Base-by-base conservation (phyloP, 1,140 invertebrate genomes). In the Leptopilina clavipes region DNA sequence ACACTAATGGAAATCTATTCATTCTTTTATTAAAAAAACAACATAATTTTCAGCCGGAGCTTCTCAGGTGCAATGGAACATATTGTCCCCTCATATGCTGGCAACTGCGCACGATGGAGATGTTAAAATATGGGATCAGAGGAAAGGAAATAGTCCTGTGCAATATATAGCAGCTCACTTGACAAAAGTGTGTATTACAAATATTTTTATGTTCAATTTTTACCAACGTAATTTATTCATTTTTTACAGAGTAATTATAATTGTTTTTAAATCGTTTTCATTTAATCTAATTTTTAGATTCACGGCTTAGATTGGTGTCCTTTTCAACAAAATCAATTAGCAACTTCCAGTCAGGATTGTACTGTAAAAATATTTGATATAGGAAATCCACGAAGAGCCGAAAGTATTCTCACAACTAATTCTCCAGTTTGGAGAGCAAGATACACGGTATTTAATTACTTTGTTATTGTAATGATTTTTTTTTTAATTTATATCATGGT, bases 81-180 rank as follows among this genome's bases (percentile, higher is more conserved):
- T 95, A 84, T 92, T 97, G 40, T 95, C 94, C 9, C 92, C 94
- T 12, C 92, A 98, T 88, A 91, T 96, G 70, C 91, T 99, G 79
- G 97, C 98, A 1, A 98, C 97, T 56, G 96, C 97, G 70, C 97
- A 99, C 89, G 97, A 98, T 87, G 97, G 97, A 14, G 97, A 99
- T 90, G 93, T 98, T 9, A 95, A 97, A 89, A 94, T 99, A 79
- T 99, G 97, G 97, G 98, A 99, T 89, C 94, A 96, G 82, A 92
- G 98, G 80, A 98, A 98, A 92, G 93, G 94, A 70, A 95, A 94
- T 65, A 93, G 94, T 75, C 97, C 97, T 2, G 92, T 97, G 0
- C 96, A 97, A 84, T 99, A 98, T 82, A 97, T 98, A 81, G 94
- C 97, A 31, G 97, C 97, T 9, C 97, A 99, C 92, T 91, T 97